These are phyloP conservation scores for Nothocercus julius DNA, from an alignment of 2,113 vertebrate species.

Conservation along the genomic window DNA sequence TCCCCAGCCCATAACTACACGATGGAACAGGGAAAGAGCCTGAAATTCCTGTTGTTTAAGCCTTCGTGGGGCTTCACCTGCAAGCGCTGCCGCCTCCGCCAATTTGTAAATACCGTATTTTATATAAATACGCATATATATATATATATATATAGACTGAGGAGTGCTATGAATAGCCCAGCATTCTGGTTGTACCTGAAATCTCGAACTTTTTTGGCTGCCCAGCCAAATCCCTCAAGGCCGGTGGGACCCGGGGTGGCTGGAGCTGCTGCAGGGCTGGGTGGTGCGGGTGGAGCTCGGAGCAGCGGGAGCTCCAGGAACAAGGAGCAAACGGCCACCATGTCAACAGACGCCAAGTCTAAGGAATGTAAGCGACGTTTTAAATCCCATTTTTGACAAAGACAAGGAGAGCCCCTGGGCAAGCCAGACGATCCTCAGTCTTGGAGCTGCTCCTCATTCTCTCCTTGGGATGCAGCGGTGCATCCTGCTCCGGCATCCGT, in stretches of 20 bases:
- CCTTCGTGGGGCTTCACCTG: rapidly evolving
- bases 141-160: rapidly evolving
- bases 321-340: too few species aligned
- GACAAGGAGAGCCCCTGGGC: too few species aligned
- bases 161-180: rapidly evolving
- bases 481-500: neutral
- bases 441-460: too few species aligned
- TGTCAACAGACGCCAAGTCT: neutral
- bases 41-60: neutral
- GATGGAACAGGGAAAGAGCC: rapidly evolving
- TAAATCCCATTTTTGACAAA: too few species aligned
- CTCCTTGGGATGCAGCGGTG: too few species aligned
- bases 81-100: rapidly evolving
- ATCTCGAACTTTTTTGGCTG: neutral
- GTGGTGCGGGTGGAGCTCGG: too few species aligned
- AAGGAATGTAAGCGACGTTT: neutral
- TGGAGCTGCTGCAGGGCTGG: too few species aligned
- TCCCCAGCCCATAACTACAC: rapidly evolving
- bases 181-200: rapidly evolving
- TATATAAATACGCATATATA: too few species aligned
- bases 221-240: too few species aligned
- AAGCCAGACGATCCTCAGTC: too few species aligned
- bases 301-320: too few species aligned
- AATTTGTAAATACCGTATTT: rapidly evolving
- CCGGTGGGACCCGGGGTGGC: too few species aligned